Conservation (phyloP, 1,140 invertebrate genomes). For the Pogonognathellus flavescens region DNA sequence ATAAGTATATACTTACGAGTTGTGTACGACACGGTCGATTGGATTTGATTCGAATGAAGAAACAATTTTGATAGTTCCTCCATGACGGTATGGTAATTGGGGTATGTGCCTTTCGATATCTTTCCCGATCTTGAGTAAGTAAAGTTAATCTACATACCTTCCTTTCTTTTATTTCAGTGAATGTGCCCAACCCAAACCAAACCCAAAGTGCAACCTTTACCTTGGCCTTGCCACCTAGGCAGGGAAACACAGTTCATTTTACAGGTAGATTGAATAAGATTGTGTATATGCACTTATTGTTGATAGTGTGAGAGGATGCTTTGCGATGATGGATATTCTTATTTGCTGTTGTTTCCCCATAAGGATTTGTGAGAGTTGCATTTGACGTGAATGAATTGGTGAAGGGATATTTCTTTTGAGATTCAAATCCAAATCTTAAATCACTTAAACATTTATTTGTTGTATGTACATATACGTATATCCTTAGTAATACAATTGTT, state of each 20-base stretch:
- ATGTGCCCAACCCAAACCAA: constrained; percentile 38
- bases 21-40: too few species aligned
- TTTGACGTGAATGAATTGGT: background rate
- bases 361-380: background rate
- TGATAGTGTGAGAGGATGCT: background rate
- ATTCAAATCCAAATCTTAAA: background rate
- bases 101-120: constrained; percentile 16
- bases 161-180: background rate
- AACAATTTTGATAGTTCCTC: background rate
- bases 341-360: constrained; percentile 1
- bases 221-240: constrained; percentile 37
- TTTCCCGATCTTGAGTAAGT: background rate
- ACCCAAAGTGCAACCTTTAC: constrained; percentile 34
- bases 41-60: too few species aligned
- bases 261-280: background rate
- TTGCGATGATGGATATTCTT: constrained; percentile 21
- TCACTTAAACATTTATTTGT: too few species aligned
- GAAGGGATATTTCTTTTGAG: background rate
- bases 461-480: too few species aligned
- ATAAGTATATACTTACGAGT: too few species aligned
- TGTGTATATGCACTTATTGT: background rate
- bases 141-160: background rate
- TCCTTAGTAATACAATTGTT: too few species aligned
- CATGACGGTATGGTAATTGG: background rate
- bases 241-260: background rate